phyloP scores from a whole-genome alignment of 2,113 vertebrate genomes.

The Rhagologus leucostigma region DNA sequence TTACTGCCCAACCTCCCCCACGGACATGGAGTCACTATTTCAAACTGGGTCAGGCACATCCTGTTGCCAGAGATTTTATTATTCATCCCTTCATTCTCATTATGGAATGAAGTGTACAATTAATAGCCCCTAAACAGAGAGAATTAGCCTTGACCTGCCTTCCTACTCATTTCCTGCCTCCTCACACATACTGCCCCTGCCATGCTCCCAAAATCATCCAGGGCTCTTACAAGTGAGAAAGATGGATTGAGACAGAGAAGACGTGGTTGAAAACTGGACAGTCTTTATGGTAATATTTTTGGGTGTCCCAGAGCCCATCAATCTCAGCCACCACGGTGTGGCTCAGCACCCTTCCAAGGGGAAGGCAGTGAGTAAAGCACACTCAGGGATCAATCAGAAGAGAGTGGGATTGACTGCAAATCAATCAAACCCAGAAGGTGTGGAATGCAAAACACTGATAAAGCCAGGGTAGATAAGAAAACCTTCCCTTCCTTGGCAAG shows the following conservation, averaged over 20 bases:
- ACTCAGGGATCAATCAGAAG: not conserved
- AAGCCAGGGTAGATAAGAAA: not conserved
- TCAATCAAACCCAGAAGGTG: not conserved
- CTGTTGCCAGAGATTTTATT: not conserved
- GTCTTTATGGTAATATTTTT: not conserved
- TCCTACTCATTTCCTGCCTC: not conserved
- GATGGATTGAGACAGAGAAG: slow-evolving; percentile 8
- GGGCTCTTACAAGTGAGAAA: not conserved
- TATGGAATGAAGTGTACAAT: not conserved
- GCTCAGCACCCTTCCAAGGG: not conserved
- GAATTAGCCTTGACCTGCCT: slow-evolving; percentile 4
- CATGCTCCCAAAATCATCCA: not conserved
- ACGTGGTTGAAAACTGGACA: not conserved
- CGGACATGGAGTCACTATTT: not conserved
- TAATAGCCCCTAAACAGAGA: not conserved
- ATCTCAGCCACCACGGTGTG: rapidly evolving
- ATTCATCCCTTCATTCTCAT: not conserved
- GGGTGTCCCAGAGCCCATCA: not conserved
- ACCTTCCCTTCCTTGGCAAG: not conserved
- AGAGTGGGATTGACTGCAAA: not conserved
- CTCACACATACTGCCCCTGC: not conserved
- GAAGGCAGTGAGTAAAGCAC: not conserved
- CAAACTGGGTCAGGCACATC: not conserved
- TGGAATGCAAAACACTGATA: not conserved
- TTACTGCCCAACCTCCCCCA: not conserved